Base-by-base conservation (phyloP, 2,113 vertebrate genomes). In the Hyaena hyaena region DNA sequence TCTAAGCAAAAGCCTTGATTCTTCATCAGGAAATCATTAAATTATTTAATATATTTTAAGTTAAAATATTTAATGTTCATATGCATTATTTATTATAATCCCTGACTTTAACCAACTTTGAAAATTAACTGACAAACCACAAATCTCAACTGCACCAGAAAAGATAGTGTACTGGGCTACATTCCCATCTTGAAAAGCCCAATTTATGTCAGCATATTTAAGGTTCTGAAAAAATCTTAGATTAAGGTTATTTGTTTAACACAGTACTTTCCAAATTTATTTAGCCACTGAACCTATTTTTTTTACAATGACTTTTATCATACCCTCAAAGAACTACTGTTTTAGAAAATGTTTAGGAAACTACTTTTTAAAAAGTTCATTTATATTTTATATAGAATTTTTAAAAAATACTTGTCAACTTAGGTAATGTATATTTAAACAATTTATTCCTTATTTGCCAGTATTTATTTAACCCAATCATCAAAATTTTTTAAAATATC, bases 321-420 rank as follows among this genome's bases (percentile, higher is more conserved):
- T 39, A 55, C 11, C 43, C 53, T 24, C 39, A 35, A 1, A 65
- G 43, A 50, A 76, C 55, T 76, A 23, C n/a, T 74, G 21, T 90
- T 76, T 74, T 63, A 93, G 81, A 48, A 65, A 85, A 76, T 85
- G 23, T 85, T 74, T 63, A 93, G 88, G n/a, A 68, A 80, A 68
- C 33, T 63, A 35, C 10, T 90, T 66, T 55, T 85, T 43, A 31
- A 76, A 93, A 76, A 50, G 33, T 33, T 50, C 15, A 65, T 26
- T 8, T 74, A n/a, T 71, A 71, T 55, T 39, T 68, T 80, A 69
- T 19, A 71, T 31, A 35, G 26, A 26, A 71, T 45, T 92, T 65
- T 53, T 33, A 1, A 45, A 81, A 93, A 93, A 10, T 33, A 85
- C 39, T 50, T 86, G 45, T 26, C 58, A 86, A 19, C 7, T 77